Conservation (phyloP, 35 echinoderm and acorn worm species). For the Strongylocentrotus purpuratus region DNA sequence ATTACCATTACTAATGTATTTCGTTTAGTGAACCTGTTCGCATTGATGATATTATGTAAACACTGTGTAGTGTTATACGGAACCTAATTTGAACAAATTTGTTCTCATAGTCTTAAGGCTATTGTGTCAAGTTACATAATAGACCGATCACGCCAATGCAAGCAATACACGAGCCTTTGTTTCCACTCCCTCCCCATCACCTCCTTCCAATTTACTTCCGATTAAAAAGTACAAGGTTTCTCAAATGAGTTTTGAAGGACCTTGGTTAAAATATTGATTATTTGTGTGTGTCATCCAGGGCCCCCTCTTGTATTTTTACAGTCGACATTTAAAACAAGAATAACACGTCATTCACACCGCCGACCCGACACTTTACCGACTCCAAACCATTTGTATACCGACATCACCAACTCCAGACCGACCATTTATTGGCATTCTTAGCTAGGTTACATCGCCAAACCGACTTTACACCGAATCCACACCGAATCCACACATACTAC, state of each 20-base stretch:
- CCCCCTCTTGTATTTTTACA: background rate
- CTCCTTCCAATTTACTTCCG: background rate
- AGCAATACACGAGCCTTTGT: background rate
- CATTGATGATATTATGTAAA: background rate
- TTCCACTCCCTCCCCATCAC: background rate
- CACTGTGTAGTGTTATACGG: background rate
- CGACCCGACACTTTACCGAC: too few relatives aligned
- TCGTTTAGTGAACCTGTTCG: too few relatives aligned
- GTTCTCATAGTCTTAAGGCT: background rate
- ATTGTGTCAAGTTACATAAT: background rate
- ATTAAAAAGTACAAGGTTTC: background rate
- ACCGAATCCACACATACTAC: too few relatives aligned
- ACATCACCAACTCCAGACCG: too few relatives aligned
- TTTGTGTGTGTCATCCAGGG: background rate
- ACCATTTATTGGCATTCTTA: too few relatives aligned
- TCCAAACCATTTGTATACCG: too few relatives aligned
- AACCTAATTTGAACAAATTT: background rate
- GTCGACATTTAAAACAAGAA: too few relatives aligned
- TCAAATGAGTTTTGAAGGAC: background rate
- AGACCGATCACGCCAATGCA: background rate
- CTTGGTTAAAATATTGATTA: background rate
- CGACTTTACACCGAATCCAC: too few relatives aligned
- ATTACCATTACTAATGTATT: too few relatives aligned
- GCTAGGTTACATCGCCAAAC: too few relatives aligned
- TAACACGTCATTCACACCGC: too few relatives aligned